Evolutionary conservation across 1,140 invertebrate genomes (phyloP).

Genomic region (Campoletis sonorensis): DNA sequence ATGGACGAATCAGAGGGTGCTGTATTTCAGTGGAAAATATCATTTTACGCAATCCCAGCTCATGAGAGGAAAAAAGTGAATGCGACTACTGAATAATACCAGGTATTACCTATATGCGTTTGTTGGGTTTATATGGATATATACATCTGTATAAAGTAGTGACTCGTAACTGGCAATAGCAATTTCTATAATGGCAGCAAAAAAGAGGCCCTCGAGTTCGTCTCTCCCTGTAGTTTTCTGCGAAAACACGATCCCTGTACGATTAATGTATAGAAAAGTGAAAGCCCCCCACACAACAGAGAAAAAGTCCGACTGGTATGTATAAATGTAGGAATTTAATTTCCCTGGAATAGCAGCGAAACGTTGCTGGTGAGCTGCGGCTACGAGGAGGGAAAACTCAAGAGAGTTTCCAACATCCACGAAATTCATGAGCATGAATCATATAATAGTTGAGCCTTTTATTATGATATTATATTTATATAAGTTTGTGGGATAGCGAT

Average conservation of each 20-base stretch:
- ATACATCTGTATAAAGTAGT: background rate
- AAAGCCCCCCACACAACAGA: background rate
- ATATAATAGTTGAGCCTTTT: background rate
- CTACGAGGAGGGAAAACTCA: background rate
- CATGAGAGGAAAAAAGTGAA: background rate
- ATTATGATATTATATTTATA: background rate
- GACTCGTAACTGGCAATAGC: slow-evolving; percentile 4
- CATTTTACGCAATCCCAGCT: slow-evolving; percentile 19
- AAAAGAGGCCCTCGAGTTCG: slow-evolving; percentile 18
- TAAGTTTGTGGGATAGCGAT: no score
- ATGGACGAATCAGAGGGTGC: background rate
- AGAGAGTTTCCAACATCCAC: slow-evolving; percentile 21
- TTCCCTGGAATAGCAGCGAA: slow-evolving; percentile 9
- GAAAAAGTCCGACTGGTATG: background rate
- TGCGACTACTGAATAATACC: slow-evolving; percentile 19
- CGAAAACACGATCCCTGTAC: background rate
- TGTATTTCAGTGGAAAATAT: slow-evolving; percentile 11
- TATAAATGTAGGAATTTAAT: slow-evolving; percentile 43
- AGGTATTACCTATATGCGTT: background rate
- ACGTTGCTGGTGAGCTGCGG: background rate
- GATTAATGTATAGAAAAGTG: background rate
- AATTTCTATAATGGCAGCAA: slow-evolving; percentile 25
- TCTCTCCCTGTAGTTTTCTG: background rate
- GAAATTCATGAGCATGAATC: slow-evolving; percentile 35
- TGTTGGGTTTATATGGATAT: background rate